Evolutionary conservation across 2,797 vertebrate genomes (phyloP), one percentile per base, ranked within the genome.

Genomic region (Alca torda): DNA sequence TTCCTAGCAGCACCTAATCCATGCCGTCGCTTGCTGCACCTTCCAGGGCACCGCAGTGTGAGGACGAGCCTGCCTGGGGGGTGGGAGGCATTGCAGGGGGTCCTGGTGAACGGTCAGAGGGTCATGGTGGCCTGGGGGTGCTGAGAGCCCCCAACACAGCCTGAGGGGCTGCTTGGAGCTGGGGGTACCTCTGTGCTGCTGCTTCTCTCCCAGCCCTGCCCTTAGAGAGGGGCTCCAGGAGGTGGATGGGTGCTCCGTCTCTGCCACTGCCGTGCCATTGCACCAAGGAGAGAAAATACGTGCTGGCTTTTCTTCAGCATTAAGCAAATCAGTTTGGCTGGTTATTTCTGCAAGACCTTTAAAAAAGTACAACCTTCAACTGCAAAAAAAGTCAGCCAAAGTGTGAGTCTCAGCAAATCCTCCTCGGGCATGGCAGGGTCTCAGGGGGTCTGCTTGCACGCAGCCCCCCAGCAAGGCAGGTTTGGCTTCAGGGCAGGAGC

Each of bases 251-350:
- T 53, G 26, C 39, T 84, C 63, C 63, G 23, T n/a, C 73, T 41
- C 21, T 13, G 6, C 9, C 67, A 41, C 53, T 15, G 50, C 68
- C 9, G 3, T 17, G 60, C 3, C 7, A 20, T 43, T 20, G 37
- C 35, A 73, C 28, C 41, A 45, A 45, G 75, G 56, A 48, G 18
- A 31, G n/a, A 1, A 4, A 41, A 16, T 4, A 25, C 0, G 0
- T 13, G 15, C 16, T 77, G 65, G 81, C 37, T 72, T 68, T 50
- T 75, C 51, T 70, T 50, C 53, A 67, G 59, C 59, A 46, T 67
- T 51, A 56, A 72, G 59, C 41, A 88, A 61, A 67, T 61, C 28
- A 19, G 23, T 53, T 78, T n/a, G 54, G 23, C 50, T 68, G 4
- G 0, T 63, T 74, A 61, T 48, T 78, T 69, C 67, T 83, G 73